These are phyloP conservation scores for Seriola aureovittata DNA, from an alignment of 2,113 vertebrate genomes.

Conservation along the genomic window DNA sequence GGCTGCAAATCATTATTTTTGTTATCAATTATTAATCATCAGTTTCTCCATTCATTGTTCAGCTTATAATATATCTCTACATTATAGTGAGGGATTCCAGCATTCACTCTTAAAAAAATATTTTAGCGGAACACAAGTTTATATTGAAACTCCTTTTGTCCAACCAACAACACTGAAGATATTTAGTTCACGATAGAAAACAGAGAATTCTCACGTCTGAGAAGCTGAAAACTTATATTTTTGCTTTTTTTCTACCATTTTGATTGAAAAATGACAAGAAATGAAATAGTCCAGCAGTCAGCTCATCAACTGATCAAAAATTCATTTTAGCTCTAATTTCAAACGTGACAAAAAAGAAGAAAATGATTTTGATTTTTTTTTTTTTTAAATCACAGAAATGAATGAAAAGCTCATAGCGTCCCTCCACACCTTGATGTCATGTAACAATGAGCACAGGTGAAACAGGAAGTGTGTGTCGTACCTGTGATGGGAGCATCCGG, in stretches of 20 bases:
- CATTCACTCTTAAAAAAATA: no score
- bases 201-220: neutral
- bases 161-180: neutral
- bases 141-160: neutral
- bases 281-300: neutral
- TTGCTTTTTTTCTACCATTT: no score
- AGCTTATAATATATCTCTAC: no score
- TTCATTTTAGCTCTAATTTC: neutral
- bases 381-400: neutral
- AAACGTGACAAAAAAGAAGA: neutral
- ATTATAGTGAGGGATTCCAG: no score
- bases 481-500: conserved; percentile 94
- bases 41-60: neutral
- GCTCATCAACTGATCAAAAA: neutral
- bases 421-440: neutral
- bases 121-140: neutral
- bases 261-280: neutral
- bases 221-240: neutral
- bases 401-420: neutral
- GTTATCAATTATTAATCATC: neutral
- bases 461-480: conserved; percentile 48
- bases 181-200: neutral
- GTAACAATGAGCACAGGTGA: neutral
- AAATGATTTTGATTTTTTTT: no score
- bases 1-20: no score